These are phyloP conservation scores for Apodemia duryi DNA, from an alignment of 2,888 invertebrate genomes.

Conservation along the genomic window DNA sequence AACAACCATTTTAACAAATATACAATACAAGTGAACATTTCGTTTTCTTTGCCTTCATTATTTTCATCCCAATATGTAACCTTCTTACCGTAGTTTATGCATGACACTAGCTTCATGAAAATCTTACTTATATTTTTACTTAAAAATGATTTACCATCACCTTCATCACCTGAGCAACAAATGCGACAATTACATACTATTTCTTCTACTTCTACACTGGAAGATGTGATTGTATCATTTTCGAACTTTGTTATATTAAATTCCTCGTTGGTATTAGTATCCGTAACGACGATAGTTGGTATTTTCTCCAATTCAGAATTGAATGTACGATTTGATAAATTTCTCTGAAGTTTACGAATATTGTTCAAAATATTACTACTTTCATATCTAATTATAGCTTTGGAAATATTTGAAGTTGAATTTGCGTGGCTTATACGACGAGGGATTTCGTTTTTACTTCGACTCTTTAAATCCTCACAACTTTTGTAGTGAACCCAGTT, in stretches of 20 bases:
- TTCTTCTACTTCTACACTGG: constrained; percentile 52
- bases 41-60: constrained; percentile 54
- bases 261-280: constrained; percentile 30
- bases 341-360: constrained; percentile 38
- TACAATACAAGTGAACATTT: constrained; percentile 63
- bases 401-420: not conserved
- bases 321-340: constrained; percentile 31
- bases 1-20: constrained; percentile 64
- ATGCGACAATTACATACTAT: constrained; percentile 65
- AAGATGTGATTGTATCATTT: constrained; percentile 40
- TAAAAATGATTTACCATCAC: constrained; percentile 42
- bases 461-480: constrained; percentile 44
- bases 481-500: constrained; percentile 46
- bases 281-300: constrained; percentile 42
- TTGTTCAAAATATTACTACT: constrained; percentile 32
- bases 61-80: constrained; percentile 59
- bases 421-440: constrained; percentile 17
- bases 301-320: constrained; percentile 31
- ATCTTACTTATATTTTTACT: constrained; percentile 50
- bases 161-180: constrained; percentile 48
- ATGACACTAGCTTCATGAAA: constrained; percentile 51
- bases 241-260: constrained; percentile 36
- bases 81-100: constrained; percentile 47
- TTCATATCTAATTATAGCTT: constrained; percentile 20
- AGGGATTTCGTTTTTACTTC: constrained; percentile 24